Conservation (phyloP, 2,888 invertebrate species). For the Hirtodrosophila alboralis region DNA sequence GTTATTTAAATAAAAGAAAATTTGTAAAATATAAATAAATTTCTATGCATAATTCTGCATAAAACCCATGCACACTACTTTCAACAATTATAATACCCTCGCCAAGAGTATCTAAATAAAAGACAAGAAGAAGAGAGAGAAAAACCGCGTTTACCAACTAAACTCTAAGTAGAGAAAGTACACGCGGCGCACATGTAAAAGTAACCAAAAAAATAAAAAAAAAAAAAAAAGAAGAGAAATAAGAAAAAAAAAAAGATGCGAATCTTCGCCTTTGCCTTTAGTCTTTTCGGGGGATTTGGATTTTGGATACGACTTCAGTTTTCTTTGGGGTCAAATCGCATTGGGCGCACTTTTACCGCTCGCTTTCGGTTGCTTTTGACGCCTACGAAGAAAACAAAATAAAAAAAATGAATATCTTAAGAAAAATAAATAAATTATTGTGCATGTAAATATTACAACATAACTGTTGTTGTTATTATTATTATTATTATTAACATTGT, state of each 20-base stretch:
- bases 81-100: slow-evolving; percentile 6
- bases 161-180: slow-evolving; percentile 78
- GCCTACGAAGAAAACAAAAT: slow-evolving; percentile 42
- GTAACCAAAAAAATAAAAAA: slow-evolving; percentile 53
- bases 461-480: slow-evolving; percentile 48
- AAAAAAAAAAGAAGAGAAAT: slow-evolving; percentile 53
- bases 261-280: slow-evolving; percentile 68
- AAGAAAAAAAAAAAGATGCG: slow-evolving; percentile 64
- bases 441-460: slow-evolving; percentile 75
- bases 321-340: slow-evolving; percentile 72
- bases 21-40: too few relatives aligned
- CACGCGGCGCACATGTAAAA: slow-evolving; percentile 72
- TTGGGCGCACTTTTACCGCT: slow-evolving; percentile 68
- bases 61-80: slow-evolving; percentile 1
- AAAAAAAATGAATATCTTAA: too few relatives aligned
- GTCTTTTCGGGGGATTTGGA: slow-evolving; percentile 55
- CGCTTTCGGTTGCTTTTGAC: slow-evolving; percentile 54
- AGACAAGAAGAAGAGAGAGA: slow-evolving; percentile 23
- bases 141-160: slow-evolving; percentile 64
- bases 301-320: slow-evolving; percentile 64
- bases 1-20: too few relatives aligned
- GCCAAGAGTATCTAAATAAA: slow-evolving; percentile 37
- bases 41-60: too few relatives aligned
- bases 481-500: slow-evolving; percentile 23
- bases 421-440: background rate